Conservation (phyloP, 2,797 vertebrate genomes). For the Platalea minor region DNA sequence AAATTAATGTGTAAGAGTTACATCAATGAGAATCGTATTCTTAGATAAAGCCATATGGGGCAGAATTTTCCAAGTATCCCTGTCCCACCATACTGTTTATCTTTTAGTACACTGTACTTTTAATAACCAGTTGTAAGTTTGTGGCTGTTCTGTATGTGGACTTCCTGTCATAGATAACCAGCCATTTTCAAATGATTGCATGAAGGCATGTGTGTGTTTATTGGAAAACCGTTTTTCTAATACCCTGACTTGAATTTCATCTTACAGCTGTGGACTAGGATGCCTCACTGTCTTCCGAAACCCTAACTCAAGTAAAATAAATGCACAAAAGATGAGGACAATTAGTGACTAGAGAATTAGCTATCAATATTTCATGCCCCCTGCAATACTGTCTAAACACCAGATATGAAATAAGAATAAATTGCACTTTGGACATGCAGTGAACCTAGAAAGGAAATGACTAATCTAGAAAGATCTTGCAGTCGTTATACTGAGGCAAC, state of each 20-base stretch:
- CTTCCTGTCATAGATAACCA: not conserved
- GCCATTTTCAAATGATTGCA: not conserved
- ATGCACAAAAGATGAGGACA: conserved; percentile 3
- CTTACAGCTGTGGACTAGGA: not conserved
- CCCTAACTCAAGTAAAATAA: not conserved
- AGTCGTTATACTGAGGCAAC: not conserved
- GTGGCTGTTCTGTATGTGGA: not conserved
- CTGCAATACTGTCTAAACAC: conserved; percentile 58
- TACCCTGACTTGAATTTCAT: not conserved
- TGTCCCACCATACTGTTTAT: not conserved
- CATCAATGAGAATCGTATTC: not conserved
- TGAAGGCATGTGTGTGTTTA: not conserved
- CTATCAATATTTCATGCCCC: conserved; percentile 61
- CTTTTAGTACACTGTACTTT: not conserved
- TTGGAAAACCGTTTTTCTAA: not conserved
- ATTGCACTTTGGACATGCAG: conserved; percentile 26
- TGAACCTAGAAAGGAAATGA: not conserved
- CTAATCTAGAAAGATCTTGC: not conserved
- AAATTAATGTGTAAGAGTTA: not conserved
- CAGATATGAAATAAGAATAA: conserved; percentile 54
- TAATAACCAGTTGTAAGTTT: not conserved
- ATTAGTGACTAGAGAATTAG: conserved; percentile 29
- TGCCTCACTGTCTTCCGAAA: not conserved
- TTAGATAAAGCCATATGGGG: not conserved
- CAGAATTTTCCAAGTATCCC: not conserved